phyloP scores from a whole-genome alignment of 2,888 invertebrate species.

The Pammene fasciana region DNA sequence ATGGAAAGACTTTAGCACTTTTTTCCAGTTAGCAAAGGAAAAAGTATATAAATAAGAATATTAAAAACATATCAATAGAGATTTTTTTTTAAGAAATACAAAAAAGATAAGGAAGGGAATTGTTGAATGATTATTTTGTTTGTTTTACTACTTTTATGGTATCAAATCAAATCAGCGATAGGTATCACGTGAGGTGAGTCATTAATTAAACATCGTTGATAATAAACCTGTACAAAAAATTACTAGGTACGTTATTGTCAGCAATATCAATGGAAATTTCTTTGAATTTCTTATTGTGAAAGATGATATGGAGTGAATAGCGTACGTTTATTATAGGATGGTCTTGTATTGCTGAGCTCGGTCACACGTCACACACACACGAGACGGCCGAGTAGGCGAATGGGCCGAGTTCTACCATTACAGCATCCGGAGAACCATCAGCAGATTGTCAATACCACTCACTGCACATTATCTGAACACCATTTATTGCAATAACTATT shows the following conservation, averaged over 20 bases:
- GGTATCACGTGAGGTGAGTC: not conserved
- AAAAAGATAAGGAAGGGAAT: no score
- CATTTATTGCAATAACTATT: not conserved
- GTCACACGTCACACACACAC: no score
- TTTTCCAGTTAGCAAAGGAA: no score
- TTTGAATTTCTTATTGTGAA: conserved; percentile 40
- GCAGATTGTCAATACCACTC: conserved; percentile 49
- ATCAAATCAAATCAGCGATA: not conserved
- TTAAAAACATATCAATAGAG: no score
- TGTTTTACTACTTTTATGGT: not conserved
- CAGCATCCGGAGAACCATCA: conserved; percentile 61
- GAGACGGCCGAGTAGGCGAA: conserved; percentile 54
- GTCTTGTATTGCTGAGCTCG: conserved; percentile 49
- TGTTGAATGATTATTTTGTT: not conserved
- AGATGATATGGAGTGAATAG: conserved; percentile 39
- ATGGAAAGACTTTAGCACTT: no score
- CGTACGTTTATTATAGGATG: conserved; percentile 39
- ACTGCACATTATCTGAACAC: conserved; percentile 45
- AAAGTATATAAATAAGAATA: no score
- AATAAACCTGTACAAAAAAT: conserved; percentile 4
- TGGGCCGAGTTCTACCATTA: conserved; percentile 58
- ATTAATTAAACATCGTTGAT: conserved; percentile 18
- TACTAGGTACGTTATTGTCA: conserved; percentile 12
- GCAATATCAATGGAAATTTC: conserved; percentile 32
- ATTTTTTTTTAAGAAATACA: no score